These are phyloP conservation scores for Elaeidobius kamerunicus DNA, from an alignment of 2,888 invertebrate genomes.

Conservation along the genomic window DNA sequence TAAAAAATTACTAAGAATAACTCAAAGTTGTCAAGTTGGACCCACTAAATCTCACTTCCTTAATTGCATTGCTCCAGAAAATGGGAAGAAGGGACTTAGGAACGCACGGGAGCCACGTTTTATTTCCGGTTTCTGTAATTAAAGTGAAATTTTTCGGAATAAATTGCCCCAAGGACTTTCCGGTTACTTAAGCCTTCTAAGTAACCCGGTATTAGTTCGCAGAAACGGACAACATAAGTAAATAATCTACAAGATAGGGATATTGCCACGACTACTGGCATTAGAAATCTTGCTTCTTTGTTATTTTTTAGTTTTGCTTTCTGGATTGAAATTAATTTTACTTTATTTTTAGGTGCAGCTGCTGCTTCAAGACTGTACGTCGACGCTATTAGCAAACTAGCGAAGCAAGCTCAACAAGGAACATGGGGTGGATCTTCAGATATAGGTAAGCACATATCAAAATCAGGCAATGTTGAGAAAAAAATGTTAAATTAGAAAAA, in stretches of 20 bases:
- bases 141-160: slow-evolving; percentile 29
- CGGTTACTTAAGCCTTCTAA: slow-evolving; percentile 21
- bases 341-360: slow-evolving; percentile 68
- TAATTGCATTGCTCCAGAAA: slow-evolving; percentile 27
- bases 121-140: slow-evolving; percentile 27
- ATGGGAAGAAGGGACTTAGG: slow-evolving; percentile 21
- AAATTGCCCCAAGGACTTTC: slow-evolving; percentile 23
- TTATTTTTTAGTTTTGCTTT: not conserved
- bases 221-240: not conserved
- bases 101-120: slow-evolving; percentile 22
- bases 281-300: not conserved
- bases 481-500: too few species aligned
- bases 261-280: not conserved
- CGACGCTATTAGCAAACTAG: slow-evolving; percentile 83
- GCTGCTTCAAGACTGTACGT: slow-evolving; percentile 85
- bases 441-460: slow-evolving; percentile 89
- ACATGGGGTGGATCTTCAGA: slow-evolving; percentile 87
- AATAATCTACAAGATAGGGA: not conserved
- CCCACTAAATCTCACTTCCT: slow-evolving; percentile 25
- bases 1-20: slow-evolving; percentile 22
- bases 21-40: slow-evolving; percentile 27
- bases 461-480: too few species aligned
- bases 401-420: slow-evolving; percentile 86
- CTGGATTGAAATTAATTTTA: too few species aligned
- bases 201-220: slow-evolving; percentile 14